Evolutionary conservation across 2,888 invertebrate species (phyloP).

Genomic region (Frankliniella fusca): DNA sequence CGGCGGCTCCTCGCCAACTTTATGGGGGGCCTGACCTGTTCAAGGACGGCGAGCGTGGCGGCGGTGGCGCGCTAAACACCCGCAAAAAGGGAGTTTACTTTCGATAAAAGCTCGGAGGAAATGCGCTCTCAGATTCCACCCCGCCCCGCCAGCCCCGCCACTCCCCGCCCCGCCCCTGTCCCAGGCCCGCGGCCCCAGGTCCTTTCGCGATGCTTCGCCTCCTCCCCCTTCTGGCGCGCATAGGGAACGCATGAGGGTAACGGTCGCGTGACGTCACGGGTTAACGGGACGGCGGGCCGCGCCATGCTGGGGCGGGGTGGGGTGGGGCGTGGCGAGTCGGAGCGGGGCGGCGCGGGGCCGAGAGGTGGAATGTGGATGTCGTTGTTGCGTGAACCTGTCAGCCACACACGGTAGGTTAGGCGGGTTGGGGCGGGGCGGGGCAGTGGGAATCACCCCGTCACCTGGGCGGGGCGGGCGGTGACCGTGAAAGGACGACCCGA

Average conservation of each 20-base stretch:
- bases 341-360: background rate
- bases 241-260: slow-evolving; percentile 15
- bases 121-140: background rate
- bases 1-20: no score
- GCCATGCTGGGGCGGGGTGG: background rate
- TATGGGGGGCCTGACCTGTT: no score
- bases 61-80: background rate
- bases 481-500: background rate
- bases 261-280: slow-evolving; percentile 3
- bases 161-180: background rate
- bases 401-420: background rate
- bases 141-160: background rate
- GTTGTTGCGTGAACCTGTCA: slow-evolving; percentile 19
- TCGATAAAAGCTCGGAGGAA: background rate
- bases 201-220: no score
- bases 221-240: background rate
- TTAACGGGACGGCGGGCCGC: background rate
- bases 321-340: background rate
- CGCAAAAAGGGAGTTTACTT: slow-evolving; percentile 6
- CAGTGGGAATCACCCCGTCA: background rate
- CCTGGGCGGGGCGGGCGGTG: background rate
- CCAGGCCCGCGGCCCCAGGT: background rate
- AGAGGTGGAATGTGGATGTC: background rate
- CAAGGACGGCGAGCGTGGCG: no score
- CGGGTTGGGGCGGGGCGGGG: background rate